Evolutionary conservation across 37 sponge, comb jelly and placozoan species (phyloP).

Genomic region (Beroe forskalii): DNA sequence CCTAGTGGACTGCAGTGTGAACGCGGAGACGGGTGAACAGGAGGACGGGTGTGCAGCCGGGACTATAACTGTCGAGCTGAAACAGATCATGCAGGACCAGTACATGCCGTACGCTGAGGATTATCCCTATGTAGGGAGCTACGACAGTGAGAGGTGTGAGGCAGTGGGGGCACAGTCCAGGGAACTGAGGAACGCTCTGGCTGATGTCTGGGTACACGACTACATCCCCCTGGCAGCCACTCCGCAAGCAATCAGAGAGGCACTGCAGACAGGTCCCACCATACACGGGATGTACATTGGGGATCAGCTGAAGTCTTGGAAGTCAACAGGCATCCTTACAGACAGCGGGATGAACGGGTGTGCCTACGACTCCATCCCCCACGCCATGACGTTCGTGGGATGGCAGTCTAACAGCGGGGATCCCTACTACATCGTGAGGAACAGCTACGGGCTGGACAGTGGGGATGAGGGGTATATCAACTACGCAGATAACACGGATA

Average conservation of each 20-base stretch:
- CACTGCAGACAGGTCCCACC: background rate
- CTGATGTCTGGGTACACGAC: constrained; percentile 3
- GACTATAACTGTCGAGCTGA: too few species aligned
- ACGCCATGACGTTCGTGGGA: background rate
- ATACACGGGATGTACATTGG: background rate
- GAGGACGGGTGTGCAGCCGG: too few species aligned
- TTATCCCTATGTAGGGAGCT: background rate
- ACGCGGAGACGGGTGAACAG: too few species aligned
- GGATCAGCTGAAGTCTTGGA: background rate
- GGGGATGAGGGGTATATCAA: constrained; percentile 4
- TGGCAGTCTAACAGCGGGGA: constrained; percentile 9
- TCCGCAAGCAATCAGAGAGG: background rate
- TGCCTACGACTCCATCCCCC: background rate
- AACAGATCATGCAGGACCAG: too few species aligned
- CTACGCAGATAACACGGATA: background rate
- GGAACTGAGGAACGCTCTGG: constrained; percentile 36
- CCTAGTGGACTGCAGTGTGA: too few species aligned
- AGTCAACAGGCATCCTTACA: too few species aligned
- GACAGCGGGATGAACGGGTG: too few species aligned
- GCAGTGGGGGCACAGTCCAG: background rate
- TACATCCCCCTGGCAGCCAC: background rate
- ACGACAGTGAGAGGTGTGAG: background rate
- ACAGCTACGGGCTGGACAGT: constrained; percentile 15
- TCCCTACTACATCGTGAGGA: constrained; percentile 13
- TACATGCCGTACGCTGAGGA: constrained; percentile 7